Conservation (phyloP, 2,888 invertebrate genomes). For the Stratiomys singularior region DNA sequence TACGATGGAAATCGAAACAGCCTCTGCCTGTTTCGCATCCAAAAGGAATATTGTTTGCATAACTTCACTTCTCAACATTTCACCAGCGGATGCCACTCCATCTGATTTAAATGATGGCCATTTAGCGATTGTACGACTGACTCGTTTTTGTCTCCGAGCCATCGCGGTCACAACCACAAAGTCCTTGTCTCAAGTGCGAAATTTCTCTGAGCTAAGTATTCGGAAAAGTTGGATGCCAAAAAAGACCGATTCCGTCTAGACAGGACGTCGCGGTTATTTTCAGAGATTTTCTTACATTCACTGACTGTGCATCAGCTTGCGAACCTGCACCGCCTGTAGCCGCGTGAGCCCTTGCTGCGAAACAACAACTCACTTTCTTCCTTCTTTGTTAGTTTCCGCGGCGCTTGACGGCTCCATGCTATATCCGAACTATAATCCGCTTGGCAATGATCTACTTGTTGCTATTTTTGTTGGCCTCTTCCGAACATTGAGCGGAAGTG, state of each 20-base stretch:
- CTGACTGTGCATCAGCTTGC: background rate
- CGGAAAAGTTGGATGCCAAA: slow-evolving; percentile 14
- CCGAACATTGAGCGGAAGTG: slow-evolving; percentile 28
- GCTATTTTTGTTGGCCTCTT: slow-evolving; percentile 30
- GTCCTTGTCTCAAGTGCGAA: background rate
- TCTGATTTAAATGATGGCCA: slow-evolving; percentile 28
- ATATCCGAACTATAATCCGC: slow-evolving; percentile 15
- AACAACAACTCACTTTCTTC: slow-evolving; percentile 11
- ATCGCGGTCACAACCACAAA: background rate
- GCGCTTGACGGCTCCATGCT: slow-evolving; percentile 1
- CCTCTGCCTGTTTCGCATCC: background rate
- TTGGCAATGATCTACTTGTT: slow-evolving; percentile 39
- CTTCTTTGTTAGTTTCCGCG: slow-evolving; percentile 18
- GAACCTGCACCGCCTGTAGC: background rate
- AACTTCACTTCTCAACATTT: slow-evolving; percentile 21
- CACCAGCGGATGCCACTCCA: slow-evolving; percentile 17
- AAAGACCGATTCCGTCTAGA: slow-evolving; percentile 46
- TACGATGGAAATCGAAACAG: background rate
- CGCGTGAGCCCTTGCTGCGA: background rate
- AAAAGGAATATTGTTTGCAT: slow-evolving; percentile 28
- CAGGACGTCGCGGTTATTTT: slow-evolving; percentile 47
- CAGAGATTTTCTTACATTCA: slow-evolving; percentile 24
- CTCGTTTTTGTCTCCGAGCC: slow-evolving; percentile 33
- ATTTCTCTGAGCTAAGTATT: slow-evolving; percentile 5
- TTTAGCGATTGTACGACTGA: slow-evolving; percentile 24